Evolutionary conservation across 2,888 invertebrate species (phyloP).

Genomic region (Ochropleura plecta): DNA sequence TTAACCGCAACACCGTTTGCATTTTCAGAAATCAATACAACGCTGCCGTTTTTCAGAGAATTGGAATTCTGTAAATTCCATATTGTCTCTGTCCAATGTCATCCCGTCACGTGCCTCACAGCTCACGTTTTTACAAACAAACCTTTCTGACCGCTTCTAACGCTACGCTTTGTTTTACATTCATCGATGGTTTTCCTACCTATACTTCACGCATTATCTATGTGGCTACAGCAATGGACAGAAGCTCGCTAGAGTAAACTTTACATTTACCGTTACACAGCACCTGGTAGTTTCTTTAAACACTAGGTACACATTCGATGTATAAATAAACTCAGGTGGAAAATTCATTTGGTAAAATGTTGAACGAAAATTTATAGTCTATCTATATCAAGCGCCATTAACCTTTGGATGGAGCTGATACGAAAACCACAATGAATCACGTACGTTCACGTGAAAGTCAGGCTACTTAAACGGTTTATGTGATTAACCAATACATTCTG

Average conservation of each 20-base stretch:
- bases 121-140: slow-evolving; percentile 56
- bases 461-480: background rate
- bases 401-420: slow-evolving; percentile 26
- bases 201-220: too few relatives aligned
- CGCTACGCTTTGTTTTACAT: slow-evolving; percentile 9
- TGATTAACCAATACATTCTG: background rate
- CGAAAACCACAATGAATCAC: background rate
- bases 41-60: background rate
- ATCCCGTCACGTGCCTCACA: slow-evolving; percentile 47
- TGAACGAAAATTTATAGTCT: background rate
- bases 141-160: slow-evolving; percentile 20
- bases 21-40: background rate
- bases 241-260: background rate
- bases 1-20: background rate
- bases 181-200: slow-evolving; percentile 17
- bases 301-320: slow-evolving; percentile 3
- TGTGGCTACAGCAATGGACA: slow-evolving; percentile 33
- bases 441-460: slow-evolving; percentile 29
- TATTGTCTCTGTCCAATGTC: slow-evolving; percentile 38
- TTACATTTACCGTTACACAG: slow-evolving; percentile 34
- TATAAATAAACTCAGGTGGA: slow-evolving; percentile 37
- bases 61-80: slow-evolving; percentile 31
- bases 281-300: slow-evolving; percentile 14
- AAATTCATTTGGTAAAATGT: slow-evolving; percentile 3
- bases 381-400: background rate